phyloP scores from a whole-genome alignment of 2,888 invertebrate species.

The Rhagium mordax region DNA sequence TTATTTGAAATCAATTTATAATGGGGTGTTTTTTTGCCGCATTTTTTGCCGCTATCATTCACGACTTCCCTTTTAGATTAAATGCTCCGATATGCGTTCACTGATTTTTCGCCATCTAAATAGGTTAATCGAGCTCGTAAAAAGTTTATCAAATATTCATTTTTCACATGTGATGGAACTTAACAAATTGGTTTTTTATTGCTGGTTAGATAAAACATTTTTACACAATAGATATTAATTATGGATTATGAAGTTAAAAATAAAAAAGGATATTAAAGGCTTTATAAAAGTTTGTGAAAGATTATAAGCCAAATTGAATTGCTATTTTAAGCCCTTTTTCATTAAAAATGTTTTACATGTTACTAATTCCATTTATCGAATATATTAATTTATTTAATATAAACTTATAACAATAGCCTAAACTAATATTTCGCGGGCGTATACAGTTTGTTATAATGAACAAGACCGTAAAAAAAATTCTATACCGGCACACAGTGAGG shows the following conservation, averaged over 20 bases:
- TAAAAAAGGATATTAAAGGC: conserved; percentile 35
- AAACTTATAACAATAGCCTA: conserved; percentile 26
- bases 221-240: conserved; percentile 38
- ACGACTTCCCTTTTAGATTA: conserved; percentile 52
- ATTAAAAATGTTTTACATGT: conserved; percentile 35
- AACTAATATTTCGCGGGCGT: conserved; percentile 18
- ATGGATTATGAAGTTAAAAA: conserved; percentile 40
- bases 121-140: conserved; percentile 50
- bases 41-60: conserved; percentile 52
- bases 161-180: conserved; percentile 48
- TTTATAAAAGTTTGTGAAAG: conserved; percentile 35
- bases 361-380: conserved; percentile 31
- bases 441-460: conserved; percentile 15
- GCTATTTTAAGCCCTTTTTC: conserved; percentile 40
- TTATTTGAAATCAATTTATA: conserved; percentile 57
- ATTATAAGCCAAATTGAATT: conserved; percentile 37
- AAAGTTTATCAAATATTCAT: conserved; percentile 52
- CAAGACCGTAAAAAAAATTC: not conserved
- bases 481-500: not conserved
- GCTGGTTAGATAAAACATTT: conserved; percentile 36
- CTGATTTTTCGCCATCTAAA: conserved; percentile 51
- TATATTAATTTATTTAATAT: conserved; percentile 31
- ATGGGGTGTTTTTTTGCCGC: conserved; percentile 52
- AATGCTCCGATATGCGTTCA: conserved; percentile 46
- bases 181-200: conserved; percentile 45